Percentiles rank a stretch among this genome's conserved stretches.
phyloP scores from a whole-genome alignment of 2,797 vertebrate species.

The Odontamblyopus lacepedii region DNA sequence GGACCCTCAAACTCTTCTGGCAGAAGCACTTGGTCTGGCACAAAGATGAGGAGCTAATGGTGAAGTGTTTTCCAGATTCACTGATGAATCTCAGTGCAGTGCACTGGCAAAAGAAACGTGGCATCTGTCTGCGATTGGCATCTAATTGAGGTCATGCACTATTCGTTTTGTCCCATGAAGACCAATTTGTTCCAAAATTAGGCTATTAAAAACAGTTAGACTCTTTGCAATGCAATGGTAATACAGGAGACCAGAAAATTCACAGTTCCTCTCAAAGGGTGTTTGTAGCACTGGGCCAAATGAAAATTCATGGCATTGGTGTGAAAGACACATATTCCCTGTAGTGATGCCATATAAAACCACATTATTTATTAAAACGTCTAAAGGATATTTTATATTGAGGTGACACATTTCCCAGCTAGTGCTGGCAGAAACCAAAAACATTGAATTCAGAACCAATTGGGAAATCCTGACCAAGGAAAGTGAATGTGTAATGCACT shows the following conservation, averaged over 20 bases:
- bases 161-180: conserved; percentile 28
- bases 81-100: conserved; percentile 29
- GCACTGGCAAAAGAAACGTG: conserved; percentile 26
- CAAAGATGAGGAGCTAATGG: conserved; percentile 7
- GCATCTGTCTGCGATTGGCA: conserved; percentile 39
- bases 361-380: background rate
- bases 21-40: conserved; percentile 26
- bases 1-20: conserved; percentile 37
- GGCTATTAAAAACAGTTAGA: background rate
- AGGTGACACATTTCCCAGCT: conserved; percentile 32
- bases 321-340: conserved; percentile 9
- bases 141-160: conserved; percentile 39
- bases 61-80: conserved; percentile 35
- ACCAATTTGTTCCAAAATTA: conserved; percentile 24
- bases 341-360: conserved; percentile 6
- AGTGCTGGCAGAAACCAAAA: conserved; percentile 28
- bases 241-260: background rate
- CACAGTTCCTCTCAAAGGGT: conserved; percentile 3
- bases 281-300: conserved; percentile 7
- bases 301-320: background rate
- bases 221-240: background rate
- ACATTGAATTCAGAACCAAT: conserved; percentile 43
- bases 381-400: conserved; percentile 34
- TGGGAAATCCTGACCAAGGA: conserved; percentile 41
- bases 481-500: conserved; percentile 48